These are phyloP conservation scores for Apostichopus japonicus DNA, from an alignment of 35 echinoderm and acorn worm species.

Conservation along the genomic window DNA sequence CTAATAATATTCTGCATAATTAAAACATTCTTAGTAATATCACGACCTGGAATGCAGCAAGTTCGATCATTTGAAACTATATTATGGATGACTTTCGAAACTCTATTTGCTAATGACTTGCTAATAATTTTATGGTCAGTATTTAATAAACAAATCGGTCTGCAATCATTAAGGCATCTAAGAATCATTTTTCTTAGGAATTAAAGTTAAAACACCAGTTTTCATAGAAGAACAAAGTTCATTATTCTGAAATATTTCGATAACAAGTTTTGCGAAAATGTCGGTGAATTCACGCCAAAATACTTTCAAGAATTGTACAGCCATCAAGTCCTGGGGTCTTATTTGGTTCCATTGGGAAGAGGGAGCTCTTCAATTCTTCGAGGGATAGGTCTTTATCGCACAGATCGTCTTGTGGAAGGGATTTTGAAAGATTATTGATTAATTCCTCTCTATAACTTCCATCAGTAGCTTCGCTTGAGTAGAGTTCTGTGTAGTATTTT, in stretches of 20 bases:
- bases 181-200: conserved; percentile 21
- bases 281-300: conserved; percentile 32
- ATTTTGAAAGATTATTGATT: background rate
- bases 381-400: background rate
- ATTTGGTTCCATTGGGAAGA: conserved; percentile 4
- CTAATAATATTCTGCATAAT: conserved; percentile 56
- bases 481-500: background rate
- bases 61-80: conserved; percentile 64
- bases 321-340: conserved; percentile 44
- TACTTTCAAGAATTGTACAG: conserved; percentile 14
- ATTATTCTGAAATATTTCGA: background rate
- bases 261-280: conserved; percentile 1
- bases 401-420: background rate
- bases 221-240: conserved; percentile 30
- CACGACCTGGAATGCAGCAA: conserved; percentile 61
- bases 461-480: background rate
- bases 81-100: conserved; percentile 49
- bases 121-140: conserved; percentile 54
- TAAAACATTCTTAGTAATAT: conserved; percentile 62
- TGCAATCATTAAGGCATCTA: conserved; percentile 8
- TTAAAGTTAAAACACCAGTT: background rate
- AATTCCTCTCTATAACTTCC: background rate
- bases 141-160: too few species aligned
- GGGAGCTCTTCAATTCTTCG: background rate
- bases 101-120: conserved; percentile 16